Evolutionary conservation across 2,797 vertebrate genomes (phyloP).

Genomic region (Podargus strigoides): DNA sequence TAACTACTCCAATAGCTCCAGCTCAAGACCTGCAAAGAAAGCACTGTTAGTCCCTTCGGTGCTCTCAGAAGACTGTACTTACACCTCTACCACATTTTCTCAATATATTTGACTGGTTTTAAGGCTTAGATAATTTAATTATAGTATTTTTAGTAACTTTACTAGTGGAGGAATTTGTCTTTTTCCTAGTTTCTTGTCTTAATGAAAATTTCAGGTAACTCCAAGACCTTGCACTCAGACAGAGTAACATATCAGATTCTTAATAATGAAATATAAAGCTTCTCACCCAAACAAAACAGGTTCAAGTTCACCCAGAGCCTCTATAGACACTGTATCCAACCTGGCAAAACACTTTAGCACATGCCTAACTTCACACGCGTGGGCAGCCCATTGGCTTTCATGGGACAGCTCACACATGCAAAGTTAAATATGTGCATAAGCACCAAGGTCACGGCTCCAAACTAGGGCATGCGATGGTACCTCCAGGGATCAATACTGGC

Average conservation of each 20-base stretch:
- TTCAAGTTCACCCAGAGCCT: slow-evolving; percentile 24
- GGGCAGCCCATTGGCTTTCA: background rate
- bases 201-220: slow-evolving; percentile 60
- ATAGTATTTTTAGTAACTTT: slow-evolving; percentile 39
- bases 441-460: background rate
- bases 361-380: background rate
- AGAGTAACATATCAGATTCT: background rate
- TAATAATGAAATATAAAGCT: slow-evolving; percentile 46
- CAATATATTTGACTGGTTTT: slow-evolving; percentile 24
- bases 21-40: slow-evolving; percentile 4
- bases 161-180: slow-evolving; percentile 1
- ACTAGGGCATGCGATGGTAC: background rate
- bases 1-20: slow-evolving; percentile 5
- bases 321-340: background rate
- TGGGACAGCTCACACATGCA: background rate
- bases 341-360: slow-evolving; percentile 43
- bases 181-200: slow-evolving; percentile 43
- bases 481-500: background rate
- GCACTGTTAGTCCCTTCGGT: background rate
- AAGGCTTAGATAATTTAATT: slow-evolving; percentile 49
- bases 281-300: slow-evolving; percentile 14
- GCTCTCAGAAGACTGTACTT: background rate
- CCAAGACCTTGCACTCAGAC: background rate
- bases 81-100: background rate
- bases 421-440: background rate